Evolutionary conservation across 2,113 vertebrate species (phyloP).

Genomic region (Pungitius pungitius): DNA sequence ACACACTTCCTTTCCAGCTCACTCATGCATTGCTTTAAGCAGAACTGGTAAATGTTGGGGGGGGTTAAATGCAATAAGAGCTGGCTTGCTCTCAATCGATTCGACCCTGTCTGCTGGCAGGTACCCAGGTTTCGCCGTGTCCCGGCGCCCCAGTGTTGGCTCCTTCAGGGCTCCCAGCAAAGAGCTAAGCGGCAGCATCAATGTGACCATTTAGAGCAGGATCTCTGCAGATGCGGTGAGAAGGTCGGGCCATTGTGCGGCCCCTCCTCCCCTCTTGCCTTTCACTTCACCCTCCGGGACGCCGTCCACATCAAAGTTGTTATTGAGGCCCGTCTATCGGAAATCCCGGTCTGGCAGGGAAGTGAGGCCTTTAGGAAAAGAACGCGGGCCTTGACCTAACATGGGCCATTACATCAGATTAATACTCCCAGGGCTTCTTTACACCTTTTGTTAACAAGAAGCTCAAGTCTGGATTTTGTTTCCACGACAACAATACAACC

Average conservation of each 20-base stretch:
- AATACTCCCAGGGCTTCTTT: conserved; percentile 46
- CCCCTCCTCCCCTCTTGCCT: conserved; percentile 63
- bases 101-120: conserved; percentile 74
- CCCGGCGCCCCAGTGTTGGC: conserved; percentile 68
- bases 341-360: conserved; percentile 79
- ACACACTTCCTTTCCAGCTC: conserved; percentile 36
- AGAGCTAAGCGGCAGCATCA: conserved; percentile 74
- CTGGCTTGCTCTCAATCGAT: conserved; percentile 77
- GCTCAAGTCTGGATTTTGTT: conserved; percentile 29
- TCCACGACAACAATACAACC: not conserved
- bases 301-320: conserved; percentile 79
- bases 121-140: conserved; percentile 66
- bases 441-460: conserved; percentile 43
- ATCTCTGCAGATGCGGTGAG: conserved; percentile 77
- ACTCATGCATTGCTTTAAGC: conserved; percentile 33
- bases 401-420: conserved; percentile 62
- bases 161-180: conserved; percentile 67
- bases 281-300: conserved; percentile 69
- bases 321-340: conserved; percentile 76
- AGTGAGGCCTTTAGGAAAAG: conserved; percentile 61
- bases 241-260: conserved; percentile 72
- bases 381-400: conserved; percentile 75
- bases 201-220: conserved; percentile 76
- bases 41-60: conserved; percentile 38
- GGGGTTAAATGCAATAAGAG: conserved; percentile 67